A percentile compares a stretch with the other conserved stretches of the same genome.
phyloP scores from a whole-genome alignment of 2,888 invertebrate species.

The Scaptomyza cyrtandrae region DNA sequence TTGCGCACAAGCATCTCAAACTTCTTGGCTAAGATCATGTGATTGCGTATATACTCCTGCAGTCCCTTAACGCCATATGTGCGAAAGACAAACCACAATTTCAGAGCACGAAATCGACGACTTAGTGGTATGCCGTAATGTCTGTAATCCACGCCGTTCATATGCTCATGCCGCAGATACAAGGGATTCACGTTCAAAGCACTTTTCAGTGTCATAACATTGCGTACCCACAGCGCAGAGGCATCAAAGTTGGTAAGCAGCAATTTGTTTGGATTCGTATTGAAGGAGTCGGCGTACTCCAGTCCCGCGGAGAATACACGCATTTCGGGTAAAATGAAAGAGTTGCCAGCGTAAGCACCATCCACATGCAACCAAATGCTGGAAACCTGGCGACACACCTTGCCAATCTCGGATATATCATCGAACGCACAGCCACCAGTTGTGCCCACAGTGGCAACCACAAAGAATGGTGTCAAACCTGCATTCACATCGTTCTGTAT shows the following conservation, averaged over 20 bases:
- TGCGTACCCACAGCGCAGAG: constrained; percentile 92
- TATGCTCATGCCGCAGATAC: constrained; percentile 93
- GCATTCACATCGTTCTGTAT: constrained; percentile 90
- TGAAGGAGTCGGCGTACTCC: constrained; percentile 93
- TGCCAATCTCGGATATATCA: constrained; percentile 91
- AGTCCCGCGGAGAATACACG: constrained; percentile 88
- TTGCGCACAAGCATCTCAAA: constrained; percentile 89
- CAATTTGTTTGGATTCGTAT: constrained; percentile 95
- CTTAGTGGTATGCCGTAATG: constrained; percentile 96
- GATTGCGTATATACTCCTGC: constrained; percentile 93
- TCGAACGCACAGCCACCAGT: constrained; percentile 94
- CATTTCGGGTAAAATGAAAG: constrained; percentile 94
- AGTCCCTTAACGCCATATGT: constrained; percentile 92
- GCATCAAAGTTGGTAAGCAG: constrained; percentile 94
- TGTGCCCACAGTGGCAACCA: constrained; percentile 92
- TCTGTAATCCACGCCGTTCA: constrained; percentile 89
- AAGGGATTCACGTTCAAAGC: constrained; percentile 94
- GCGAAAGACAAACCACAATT: constrained; percentile 94
- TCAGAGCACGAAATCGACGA: constrained; percentile 92
- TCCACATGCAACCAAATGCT: constrained; percentile 95
- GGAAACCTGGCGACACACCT: constrained; percentile 87
- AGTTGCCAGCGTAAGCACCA: constrained; percentile 94
- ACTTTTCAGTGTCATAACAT: constrained; percentile 90
- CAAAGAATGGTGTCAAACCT: constrained; percentile 93
- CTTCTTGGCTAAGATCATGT: constrained; percentile 90